Evolutionary conservation across 1,140 invertebrate genomes (phyloP), one percentile per base, ranked within the genome.

Genomic region (Lordiphosa clarofinis): DNA sequence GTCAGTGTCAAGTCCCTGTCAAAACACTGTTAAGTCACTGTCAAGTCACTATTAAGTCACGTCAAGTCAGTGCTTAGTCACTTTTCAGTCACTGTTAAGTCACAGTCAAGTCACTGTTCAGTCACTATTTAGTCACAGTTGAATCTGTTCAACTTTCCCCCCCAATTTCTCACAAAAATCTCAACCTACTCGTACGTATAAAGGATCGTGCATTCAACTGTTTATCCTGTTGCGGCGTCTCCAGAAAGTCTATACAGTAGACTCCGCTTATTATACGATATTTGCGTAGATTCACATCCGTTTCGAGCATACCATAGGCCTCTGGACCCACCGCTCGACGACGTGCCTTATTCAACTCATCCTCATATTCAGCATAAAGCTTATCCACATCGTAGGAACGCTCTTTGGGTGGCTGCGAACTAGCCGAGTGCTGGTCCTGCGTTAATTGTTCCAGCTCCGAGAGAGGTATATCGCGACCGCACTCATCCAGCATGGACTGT

Each of bases 201-300:
- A 87, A 88, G 11, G 86, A 81, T 12, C 63, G 59, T 0, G 73
- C 71, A 50, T 92, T 28, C 88, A 92, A 54, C 49, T 81, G 74
- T 38, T 87, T 87, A 39, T 88, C 88, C 73, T 94, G 94, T 1
- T 92, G 91, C 1, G 93, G 93, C 35, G 93, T 93, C 52, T 92
- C 89, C 35, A 94, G 87, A 28, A 94, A 88, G 79, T 94, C 91
- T 8, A 94, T 88, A 62, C 91, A 91, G 76, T 91, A 93, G 8
- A 94, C 90, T 1, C 93, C 93, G 0, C 93, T 93, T 7, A 94
- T 88, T 31, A 94, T 92, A 2, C 88, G 86, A 65, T 91, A 92
- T 63, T 92, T 92, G n/a, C 94, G 89, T 36, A 94, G 88, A 89
- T 94, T 94, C 0, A 94, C 88, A 69, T 93, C 92, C 0, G 91